Base-by-base conservation (phyloP, 1,140 invertebrate genomes). In the Polyergus mexicanus region DNA sequence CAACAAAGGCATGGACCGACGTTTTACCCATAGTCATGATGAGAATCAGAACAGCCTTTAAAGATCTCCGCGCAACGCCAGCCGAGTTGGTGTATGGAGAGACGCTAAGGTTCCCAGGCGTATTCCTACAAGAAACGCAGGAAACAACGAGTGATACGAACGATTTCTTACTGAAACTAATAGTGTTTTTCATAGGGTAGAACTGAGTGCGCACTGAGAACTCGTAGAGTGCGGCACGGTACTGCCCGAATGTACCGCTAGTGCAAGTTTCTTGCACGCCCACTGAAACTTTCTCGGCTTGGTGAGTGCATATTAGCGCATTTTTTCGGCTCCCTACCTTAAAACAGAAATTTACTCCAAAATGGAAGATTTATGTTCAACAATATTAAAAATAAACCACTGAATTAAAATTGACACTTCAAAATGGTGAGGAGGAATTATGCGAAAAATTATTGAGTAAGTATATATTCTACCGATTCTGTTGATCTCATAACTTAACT, bases 251-350 rank as follows among this genome's bases (percentile, higher is more conserved):
- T 65, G 63, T 11, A 38, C 32, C 7, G 63, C 32, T 28, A n/a
- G 63, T 65, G 63, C 63, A 35, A 65, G 63, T 35, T 35, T 65
- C 32, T n/a, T 65, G 32, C 19, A 65, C 19, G 19, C 19, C 63
- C 4, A 32, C 63, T 65, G 19, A 65, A 28, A 63, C 62, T 38
- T 32, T 38, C 32, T 32, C 32, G 32, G 5, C 6, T 38, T 38
- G 35, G 19, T 65, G 62, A 65, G 62, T 65, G 62, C 54, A 58
- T 22, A 58, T 58, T 58, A 58, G 54, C 19, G 54, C 54, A 58
- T 58, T 58, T 58, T 38, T 7, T 51, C 13, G 11, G 47, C 54
- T 63, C 28, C 28, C 60, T 32, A 22, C 7, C 10, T 25, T 22
- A 60, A 60, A 28, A 62, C 8, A 13, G 13, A 54, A 54, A 16